Percentiles rank a stretch among this genome's conserved stretches.
These are phyloP conservation scores for Ernsta delagoae DNA, from an alignment of 2,888 invertebrate genomes.

Conservation along the genomic window DNA sequence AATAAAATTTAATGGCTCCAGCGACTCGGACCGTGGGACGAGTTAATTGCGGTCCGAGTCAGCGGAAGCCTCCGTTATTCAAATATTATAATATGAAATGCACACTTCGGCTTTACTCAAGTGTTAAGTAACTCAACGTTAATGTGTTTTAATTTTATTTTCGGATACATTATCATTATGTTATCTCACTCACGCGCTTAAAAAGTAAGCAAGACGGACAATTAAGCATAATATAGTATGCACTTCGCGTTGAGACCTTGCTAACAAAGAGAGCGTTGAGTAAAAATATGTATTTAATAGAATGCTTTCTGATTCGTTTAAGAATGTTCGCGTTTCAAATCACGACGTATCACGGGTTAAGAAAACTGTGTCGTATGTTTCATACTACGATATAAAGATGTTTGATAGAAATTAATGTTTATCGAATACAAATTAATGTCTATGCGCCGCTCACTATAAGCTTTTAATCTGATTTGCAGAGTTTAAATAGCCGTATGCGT, in stretches of 20 bases:
- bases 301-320: constrained; percentile 17
- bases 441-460: constrained; percentile 19
- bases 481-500: constrained; percentile 26
- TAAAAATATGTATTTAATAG: neutral
- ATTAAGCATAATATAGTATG: too few species aligned
- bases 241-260: constrained; percentile 4
- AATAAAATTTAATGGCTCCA: too few species aligned
- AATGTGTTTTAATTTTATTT: too few species aligned
- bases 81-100: too few species aligned
- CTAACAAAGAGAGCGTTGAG: constrained; percentile 41
- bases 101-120: too few species aligned
- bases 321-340: neutral
- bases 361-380: neutral
- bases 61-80: too few species aligned
- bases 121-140: too few species aligned
- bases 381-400: neutral
- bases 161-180: too few species aligned
- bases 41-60: too few species aligned
- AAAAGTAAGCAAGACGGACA: too few species aligned
- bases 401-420: neutral
- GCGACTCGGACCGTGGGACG: too few species aligned
- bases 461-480: constrained; percentile 24
- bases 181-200: too few species aligned
- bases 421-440: constrained; percentile 14
- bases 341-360: neutral